Conservation (phyloP, 2,888 invertebrate species). For the Rosalia funebris region DNA sequence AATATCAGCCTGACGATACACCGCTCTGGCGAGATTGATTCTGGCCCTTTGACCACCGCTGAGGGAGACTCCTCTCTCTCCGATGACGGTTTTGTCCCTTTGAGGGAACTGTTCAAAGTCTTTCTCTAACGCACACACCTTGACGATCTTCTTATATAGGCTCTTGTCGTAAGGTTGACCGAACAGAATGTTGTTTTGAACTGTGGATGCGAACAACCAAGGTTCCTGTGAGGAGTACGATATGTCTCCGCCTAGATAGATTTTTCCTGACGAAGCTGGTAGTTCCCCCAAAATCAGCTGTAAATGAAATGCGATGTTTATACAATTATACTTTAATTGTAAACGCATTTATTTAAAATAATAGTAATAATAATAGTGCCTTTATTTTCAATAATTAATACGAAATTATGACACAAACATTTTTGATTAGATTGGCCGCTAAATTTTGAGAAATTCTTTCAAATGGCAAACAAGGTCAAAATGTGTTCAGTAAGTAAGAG, state of each 20-base stretch:
- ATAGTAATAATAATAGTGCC: no score
- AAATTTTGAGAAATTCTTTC: no score
- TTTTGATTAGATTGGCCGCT: no score
- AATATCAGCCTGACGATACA: slow-evolving; percentile 80
- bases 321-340: no score
- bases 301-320: no score
- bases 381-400: no score
- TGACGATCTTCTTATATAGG: slow-evolving; percentile 66
- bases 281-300: slow-evolving; percentile 68
- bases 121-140: slow-evolving; percentile 70
- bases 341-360: no score
- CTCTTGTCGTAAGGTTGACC: slow-evolving; percentile 66
- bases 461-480: no score
- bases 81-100: slow-evolving; percentile 67
- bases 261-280: slow-evolving; percentile 64
- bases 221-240: slow-evolving; percentile 75
- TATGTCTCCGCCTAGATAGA: slow-evolving; percentile 67
- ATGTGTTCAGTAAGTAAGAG: no score
- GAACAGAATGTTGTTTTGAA: slow-evolving; percentile 77
- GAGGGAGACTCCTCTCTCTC: slow-evolving; percentile 80
- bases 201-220: slow-evolving; percentile 71
- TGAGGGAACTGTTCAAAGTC: slow-evolving; percentile 73
- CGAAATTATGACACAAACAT: no score
- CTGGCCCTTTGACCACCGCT: slow-evolving; percentile 87
- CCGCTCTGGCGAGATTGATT: slow-evolving; percentile 79